phyloP scores from a whole-genome alignment of 2,797 vertebrate species.

The Gallinago stenura region DNA sequence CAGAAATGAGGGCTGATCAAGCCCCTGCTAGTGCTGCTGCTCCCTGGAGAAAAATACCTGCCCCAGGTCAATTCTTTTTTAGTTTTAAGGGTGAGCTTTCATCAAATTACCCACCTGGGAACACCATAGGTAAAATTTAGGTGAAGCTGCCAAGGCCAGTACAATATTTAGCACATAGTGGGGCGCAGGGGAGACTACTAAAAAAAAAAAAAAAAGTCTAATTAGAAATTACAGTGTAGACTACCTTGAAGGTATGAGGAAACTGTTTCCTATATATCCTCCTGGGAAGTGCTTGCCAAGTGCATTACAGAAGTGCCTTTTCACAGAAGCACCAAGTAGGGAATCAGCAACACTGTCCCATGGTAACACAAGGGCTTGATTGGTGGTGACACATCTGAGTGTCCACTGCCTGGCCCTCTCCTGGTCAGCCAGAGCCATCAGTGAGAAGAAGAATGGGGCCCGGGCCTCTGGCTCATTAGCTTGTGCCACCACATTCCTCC shows the following conservation, averaged over 20 bases:
- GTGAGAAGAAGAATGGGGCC: background rate
- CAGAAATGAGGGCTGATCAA: background rate
- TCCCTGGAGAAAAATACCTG: background rate
- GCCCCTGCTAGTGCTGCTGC: background rate
- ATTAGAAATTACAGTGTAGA: background rate
- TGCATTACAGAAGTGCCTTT: background rate
- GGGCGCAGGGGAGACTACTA: background rate
- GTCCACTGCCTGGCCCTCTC: background rate
- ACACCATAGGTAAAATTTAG: background rate
- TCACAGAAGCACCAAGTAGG: background rate
- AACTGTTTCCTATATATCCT: background rate
- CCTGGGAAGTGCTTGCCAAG: background rate
- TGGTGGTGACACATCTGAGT: background rate
- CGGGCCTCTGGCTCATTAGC: background rate
- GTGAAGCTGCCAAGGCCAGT: background rate
- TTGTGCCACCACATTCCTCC: constrained; percentile 19
- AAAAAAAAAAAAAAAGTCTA: background rate
- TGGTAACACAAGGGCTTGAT: fast-evolving
- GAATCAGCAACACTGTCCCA: background rate
- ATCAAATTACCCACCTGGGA: background rate
- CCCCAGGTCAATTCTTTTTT: background rate
- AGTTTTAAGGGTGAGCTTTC: background rate
- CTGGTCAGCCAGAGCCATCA: background rate
- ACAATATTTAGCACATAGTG: background rate
- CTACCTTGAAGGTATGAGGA: background rate